Evolutionary conservation across 2,113 vertebrate species (phyloP).

Genomic region (Podocnemis expansa): DNA sequence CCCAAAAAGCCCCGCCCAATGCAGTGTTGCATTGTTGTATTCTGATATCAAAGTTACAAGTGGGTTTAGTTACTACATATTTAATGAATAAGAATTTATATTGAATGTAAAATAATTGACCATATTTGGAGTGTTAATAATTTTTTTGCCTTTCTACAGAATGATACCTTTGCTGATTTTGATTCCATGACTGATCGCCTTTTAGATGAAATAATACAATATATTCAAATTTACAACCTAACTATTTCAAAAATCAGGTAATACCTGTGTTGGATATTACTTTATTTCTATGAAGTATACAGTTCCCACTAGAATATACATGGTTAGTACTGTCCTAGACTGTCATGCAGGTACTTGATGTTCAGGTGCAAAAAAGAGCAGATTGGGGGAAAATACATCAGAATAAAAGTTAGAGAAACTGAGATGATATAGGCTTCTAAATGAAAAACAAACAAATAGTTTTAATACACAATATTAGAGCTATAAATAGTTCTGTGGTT

Average conservation of each 20-base stretch:
- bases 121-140: slow-evolving; percentile 47
- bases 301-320: not conserved
- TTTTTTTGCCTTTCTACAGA: slow-evolving; percentile 82
- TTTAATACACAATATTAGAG: not conserved
- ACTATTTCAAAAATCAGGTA: slow-evolving; percentile 98
- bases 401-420: not conserved
- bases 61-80: slow-evolving; percentile 16
- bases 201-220: slow-evolving; percentile 98
- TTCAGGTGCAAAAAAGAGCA: not conserved
- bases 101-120: slow-evolving; percentile 48
- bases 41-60: slow-evolving; percentile 10
- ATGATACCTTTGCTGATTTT: slow-evolving; percentile 99
- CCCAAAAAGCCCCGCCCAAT: not conserved
- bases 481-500: not conserved
- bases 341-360: not conserved
- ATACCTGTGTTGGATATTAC: slow-evolving; percentile 54
- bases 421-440: not conserved
- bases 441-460: not conserved
- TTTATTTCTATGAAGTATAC: slow-evolving; percentile 28
- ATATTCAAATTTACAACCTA: slow-evolving; percentile 98
- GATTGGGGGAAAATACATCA: not conserved
- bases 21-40: slow-evolving; percentile 12
- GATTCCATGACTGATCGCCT: slow-evolving; percentile 98
- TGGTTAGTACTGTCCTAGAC: slow-evolving; percentile 7
- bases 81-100: slow-evolving; percentile 22